Evolutionary conservation across 1,140 invertebrate genomes (phyloP), one percentile per base, ranked within the genome.

Genomic region (Aphelinus certus): DNA sequence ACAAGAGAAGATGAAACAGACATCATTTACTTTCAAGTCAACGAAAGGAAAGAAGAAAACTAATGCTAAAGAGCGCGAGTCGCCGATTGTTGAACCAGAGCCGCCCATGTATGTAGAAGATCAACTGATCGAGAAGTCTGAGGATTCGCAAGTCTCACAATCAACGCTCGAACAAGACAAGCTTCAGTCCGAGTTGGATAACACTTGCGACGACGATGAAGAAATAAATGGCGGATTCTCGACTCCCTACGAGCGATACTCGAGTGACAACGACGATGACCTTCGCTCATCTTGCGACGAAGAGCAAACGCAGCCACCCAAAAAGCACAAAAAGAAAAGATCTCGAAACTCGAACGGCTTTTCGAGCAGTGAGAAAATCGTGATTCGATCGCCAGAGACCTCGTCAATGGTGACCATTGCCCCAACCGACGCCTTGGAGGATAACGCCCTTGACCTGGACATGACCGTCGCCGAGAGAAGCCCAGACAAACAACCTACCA

Each of bases 401-500:
- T 10, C 10, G 0, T 71, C 79, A 0, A 79, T 87, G 2, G 81
- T 86, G 1, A 87, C 85, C 0, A 87, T 86, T n/a, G 83, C 81
- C 0, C 84, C 86, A 0, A 87, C 85, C 0, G 87, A 87, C 51
- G 86, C 86, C 0, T 80, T 87, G 6, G 86, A 88, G 56, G 86
- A 88, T 49, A 88, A 87, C 48, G 86, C 86, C 0, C 66, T 87
- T 48, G 86, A 88, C 43, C 79, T 85, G 3, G 82, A 85, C 0
- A 80, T 82, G 3, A 79, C 81, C 1, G 65, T 71, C 5, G 76
- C 79, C 3, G 64, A 70, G 0, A 63, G 77, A 0, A 49, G n/a
- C 9, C 4, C 67, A 4, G 63, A 65, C 3, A 71, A 64, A 10
- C 76, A 76, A 57, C 83, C 86, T 43, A 86, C 84, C 0, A 88